A percentile compares a stretch with the other conserved stretches of the same genome.
Evolutionary conservation across 35 echinoderm and acorn worm genomes (phyloP).

Genomic region (Heliocidaris erythrogramma): DNA sequence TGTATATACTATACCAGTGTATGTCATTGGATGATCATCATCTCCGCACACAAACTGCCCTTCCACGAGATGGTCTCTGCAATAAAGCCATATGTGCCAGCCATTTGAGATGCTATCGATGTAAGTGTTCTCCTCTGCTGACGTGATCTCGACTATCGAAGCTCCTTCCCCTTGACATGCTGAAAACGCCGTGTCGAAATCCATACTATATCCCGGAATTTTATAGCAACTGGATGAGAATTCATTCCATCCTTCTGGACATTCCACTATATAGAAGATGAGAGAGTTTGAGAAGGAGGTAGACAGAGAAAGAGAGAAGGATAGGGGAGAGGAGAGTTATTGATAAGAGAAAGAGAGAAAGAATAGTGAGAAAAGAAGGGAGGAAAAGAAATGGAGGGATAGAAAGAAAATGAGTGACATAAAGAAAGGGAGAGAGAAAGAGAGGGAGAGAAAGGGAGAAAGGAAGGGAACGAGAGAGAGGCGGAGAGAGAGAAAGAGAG

Average conservation of each 20-base stretch:
- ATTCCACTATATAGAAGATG: neutral
- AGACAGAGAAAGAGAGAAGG: neutral
- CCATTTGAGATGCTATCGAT: neutral
- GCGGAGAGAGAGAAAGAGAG: too few species aligned
- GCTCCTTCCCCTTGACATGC: neutral
- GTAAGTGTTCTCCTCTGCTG: neutral
- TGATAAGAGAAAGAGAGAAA: neutral
- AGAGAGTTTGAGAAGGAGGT: neutral
- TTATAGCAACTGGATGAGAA: slow-evolving; percentile 11
- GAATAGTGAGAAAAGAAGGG: neutral
- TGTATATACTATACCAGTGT: neutral
- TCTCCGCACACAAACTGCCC: neutral
- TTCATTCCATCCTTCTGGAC: neutral
- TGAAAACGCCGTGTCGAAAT: neutral
- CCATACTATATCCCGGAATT: neutral
- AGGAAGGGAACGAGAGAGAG: too few species aligned
- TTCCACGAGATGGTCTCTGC: neutral
- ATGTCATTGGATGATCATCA: neutral
- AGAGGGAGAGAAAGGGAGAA: too few species aligned
- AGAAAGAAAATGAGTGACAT: too few species aligned
- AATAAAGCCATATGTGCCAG: neutral
- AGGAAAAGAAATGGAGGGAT: neutral
- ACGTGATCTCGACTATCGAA: neutral
- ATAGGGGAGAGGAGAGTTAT: neutral
- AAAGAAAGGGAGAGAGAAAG: too few species aligned